phyloP scores from a whole-genome alignment of 2,113 vertebrate genomes.

The Fulmarus glacialis region DNA sequence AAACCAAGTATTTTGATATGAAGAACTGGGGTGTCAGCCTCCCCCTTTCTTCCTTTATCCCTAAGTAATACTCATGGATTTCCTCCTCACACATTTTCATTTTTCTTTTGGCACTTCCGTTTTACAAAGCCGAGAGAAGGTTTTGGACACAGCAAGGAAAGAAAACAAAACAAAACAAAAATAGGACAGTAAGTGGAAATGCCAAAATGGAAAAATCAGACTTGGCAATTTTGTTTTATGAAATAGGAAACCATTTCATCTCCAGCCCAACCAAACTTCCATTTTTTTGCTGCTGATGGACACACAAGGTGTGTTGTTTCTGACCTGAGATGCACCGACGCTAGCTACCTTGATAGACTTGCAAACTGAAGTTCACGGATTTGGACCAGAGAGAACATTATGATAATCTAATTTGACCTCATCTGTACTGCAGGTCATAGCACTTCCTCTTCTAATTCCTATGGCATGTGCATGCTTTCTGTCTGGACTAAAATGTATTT shows the following conservation, averaged over 20 bases:
- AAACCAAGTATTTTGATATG: background rate
- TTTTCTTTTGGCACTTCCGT: background rate
- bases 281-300: background rate
- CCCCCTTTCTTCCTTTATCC: background rate
- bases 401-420: slow-evolving; percentile 36
- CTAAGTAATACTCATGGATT: background rate
- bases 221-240: background rate
- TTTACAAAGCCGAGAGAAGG: background rate
- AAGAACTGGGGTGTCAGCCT: background rate
- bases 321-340: background rate
- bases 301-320: background rate
- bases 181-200: background rate
- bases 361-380: background rate
- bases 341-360: background rate
- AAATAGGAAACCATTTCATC: background rate
- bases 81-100: background rate
- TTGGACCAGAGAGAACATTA: background rate
- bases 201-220: background rate
- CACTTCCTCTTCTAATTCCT: slow-evolving; percentile 35
- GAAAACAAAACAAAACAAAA: background rate
- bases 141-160: background rate
- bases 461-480: background rate
- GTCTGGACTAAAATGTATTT: background rate
- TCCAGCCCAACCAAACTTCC: background rate
- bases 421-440: slow-evolving; percentile 5